phyloP scores from a whole-genome alignment of 2,113 vertebrate species.

The Petaurus breviceps region DNA sequence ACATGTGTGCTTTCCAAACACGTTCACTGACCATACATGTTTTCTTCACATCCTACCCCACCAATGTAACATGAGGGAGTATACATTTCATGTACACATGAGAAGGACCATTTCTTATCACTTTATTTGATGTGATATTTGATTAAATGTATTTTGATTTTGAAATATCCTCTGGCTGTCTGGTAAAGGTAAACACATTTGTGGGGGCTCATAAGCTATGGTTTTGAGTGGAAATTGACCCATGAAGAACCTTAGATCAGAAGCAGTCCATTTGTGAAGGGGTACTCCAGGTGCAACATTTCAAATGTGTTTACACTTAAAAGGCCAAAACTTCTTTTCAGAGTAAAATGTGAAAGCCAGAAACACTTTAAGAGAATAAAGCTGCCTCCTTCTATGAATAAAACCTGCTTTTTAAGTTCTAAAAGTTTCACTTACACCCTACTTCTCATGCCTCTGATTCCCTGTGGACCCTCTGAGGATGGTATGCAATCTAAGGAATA shows the following conservation, averaged over 20 bases:
- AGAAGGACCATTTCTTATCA: not conserved
- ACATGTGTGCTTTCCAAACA: not conserved
- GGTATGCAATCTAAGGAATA: not conserved
- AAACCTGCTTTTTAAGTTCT: not conserved
- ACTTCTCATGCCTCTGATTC: not conserved
- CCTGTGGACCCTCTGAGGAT: not conserved
- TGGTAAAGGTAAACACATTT: not conserved
- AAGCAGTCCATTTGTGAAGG: not conserved
- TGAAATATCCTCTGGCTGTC: not conserved
- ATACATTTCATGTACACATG: not conserved
- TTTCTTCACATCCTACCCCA: not conserved
- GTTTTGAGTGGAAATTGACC: not conserved
- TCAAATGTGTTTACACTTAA: not conserved
- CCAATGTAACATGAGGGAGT: not conserved
- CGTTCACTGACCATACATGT: not conserved
- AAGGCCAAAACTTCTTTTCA: slow-evolving; percentile 12
- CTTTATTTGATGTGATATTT: not conserved
- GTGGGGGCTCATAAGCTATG: not conserved
- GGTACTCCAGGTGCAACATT: not conserved
- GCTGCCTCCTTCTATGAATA: not conserved
- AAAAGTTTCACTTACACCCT: not conserved
- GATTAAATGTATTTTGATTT: not conserved
- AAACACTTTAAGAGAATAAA: not conserved
- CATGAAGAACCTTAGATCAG: not conserved
- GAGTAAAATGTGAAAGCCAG: not conserved